Conservation (phyloP, 2,888 invertebrate species). For the Trissolcus japonicus region DNA sequence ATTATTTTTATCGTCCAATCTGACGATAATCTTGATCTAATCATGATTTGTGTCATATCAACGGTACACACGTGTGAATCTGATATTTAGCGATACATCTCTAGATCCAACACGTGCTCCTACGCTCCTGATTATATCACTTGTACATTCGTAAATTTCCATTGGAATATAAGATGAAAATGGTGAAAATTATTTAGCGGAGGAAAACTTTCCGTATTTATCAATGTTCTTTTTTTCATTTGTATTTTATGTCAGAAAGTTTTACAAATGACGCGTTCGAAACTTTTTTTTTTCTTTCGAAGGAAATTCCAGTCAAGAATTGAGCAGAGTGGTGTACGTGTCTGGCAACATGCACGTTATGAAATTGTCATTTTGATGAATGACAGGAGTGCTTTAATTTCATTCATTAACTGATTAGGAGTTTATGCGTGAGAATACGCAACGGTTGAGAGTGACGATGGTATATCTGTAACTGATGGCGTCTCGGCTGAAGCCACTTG, state of each 20-base stretch:
- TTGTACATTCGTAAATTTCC: not conserved
- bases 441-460: constrained; percentile 1
- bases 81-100: constrained; percentile 2
- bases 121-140: not conserved
- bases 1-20: constrained; percentile 4
- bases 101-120: not conserved
- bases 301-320: not conserved
- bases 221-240: not conserved
- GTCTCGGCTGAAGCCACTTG: constrained; percentile 13
- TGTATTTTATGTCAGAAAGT: not conserved
- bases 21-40: constrained; percentile 1
- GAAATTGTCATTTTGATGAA: constrained; percentile 30
- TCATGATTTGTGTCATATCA: not conserved
- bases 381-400: constrained; percentile 24
- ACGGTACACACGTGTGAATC: not conserved
- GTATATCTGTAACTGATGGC: constrained; percentile 1
- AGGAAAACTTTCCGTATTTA: too few species aligned
- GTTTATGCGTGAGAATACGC: constrained; percentile 4
- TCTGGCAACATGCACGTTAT: constrained; percentile 7
- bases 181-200: not conserved
- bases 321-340: constrained; percentile 7
- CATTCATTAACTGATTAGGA: constrained; percentile 42
- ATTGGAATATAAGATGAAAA: not conserved
- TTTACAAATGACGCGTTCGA: not conserved
- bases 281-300: not conserved